Percentiles rank a stretch among this genome's conserved stretches.
Evolutionary conservation across 2,113 vertebrate species (phyloP).

Genomic region (Cairina moschata): DNA sequence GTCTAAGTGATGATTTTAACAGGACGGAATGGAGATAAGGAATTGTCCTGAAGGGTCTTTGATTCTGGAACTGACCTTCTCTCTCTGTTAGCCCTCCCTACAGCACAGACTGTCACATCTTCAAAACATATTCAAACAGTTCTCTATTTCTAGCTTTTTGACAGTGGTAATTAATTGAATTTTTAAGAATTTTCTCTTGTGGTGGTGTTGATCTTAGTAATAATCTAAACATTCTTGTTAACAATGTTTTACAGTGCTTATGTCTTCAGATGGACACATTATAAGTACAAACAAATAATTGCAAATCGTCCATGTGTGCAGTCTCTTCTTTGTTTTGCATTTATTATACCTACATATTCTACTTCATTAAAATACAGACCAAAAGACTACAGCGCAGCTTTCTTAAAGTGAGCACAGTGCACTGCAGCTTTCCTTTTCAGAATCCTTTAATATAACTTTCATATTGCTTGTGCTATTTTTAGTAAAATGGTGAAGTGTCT

Average conservation of each 20-base stretch:
- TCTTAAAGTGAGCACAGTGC: neutral
- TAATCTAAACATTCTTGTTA: neutral
- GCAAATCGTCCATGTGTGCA: neutral
- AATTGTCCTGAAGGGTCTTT: slow-evolving; percentile 8
- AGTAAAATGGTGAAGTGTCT: neutral
- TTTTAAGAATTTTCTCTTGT: slow-evolving; percentile 3
- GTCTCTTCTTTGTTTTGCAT: neutral
- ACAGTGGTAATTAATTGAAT: slow-evolving; percentile 7
- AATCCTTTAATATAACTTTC: neutral
- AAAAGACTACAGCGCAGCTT: neutral
- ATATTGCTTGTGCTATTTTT: neutral
- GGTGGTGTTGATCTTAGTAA: neutral
- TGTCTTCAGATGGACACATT: neutral
- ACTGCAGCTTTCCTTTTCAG: neutral
- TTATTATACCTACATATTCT: neutral
- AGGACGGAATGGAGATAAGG: neutral
- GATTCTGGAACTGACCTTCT: neutral
- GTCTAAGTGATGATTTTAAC: neutral
- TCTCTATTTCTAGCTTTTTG: slow-evolving; percentile 6
- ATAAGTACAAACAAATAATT: slow-evolving; percentile 15
- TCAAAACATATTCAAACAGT: neutral
- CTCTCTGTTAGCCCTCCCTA: neutral
- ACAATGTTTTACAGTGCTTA: neutral
- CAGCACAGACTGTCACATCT: neutral
- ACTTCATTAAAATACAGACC: neutral